Evolutionary conservation across 2,113 vertebrate species (phyloP).

Genomic region (Megaleporinus macrocephalus): DNA sequence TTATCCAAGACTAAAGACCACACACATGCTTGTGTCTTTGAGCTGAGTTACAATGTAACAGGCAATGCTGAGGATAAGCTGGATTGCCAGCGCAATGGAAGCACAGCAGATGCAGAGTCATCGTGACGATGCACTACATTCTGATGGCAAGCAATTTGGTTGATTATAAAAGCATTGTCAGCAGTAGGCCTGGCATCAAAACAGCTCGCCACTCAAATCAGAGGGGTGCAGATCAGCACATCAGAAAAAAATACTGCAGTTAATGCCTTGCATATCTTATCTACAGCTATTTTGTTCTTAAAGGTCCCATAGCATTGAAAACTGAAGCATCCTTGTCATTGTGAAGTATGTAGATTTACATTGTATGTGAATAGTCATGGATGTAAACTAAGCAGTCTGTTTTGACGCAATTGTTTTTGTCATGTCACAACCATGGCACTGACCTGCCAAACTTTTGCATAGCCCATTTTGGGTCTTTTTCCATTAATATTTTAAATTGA

Average conservation of each 20-base stretch:
- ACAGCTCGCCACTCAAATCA: constrained; percentile 18
- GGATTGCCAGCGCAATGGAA: constrained; percentile 4
- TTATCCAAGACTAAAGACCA: not conserved
- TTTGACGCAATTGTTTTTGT: too few relatives aligned
- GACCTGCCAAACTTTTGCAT: too few relatives aligned
- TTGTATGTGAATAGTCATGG: too few relatives aligned
- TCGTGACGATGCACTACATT: constrained; percentile 1
- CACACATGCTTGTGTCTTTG: not conserved
- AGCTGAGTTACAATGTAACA: not conserved
- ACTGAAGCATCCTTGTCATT: too few relatives aligned
- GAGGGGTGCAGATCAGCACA: not conserved
- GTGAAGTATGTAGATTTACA: too few relatives aligned
- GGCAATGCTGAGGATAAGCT: not conserved
- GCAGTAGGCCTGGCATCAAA: not conserved
- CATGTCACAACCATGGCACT: too few relatives aligned
- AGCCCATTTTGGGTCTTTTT: too few relatives aligned
- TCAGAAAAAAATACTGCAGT: not conserved
- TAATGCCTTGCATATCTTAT: not conserved
- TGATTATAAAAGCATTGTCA: constrained; percentile 23
- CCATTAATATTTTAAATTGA: too few relatives aligned
- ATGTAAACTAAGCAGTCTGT: too few relatives aligned
- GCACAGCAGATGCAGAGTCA: not conserved
- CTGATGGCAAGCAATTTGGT: constrained; percentile 32
- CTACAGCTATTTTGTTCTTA: not conserved
- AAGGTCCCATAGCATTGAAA: too few relatives aligned